Evolutionary conservation across 2,113 vertebrate species (phyloP), one percentile per base, ranked within the genome.

Genomic region (Oceanites oceanicus): DNA sequence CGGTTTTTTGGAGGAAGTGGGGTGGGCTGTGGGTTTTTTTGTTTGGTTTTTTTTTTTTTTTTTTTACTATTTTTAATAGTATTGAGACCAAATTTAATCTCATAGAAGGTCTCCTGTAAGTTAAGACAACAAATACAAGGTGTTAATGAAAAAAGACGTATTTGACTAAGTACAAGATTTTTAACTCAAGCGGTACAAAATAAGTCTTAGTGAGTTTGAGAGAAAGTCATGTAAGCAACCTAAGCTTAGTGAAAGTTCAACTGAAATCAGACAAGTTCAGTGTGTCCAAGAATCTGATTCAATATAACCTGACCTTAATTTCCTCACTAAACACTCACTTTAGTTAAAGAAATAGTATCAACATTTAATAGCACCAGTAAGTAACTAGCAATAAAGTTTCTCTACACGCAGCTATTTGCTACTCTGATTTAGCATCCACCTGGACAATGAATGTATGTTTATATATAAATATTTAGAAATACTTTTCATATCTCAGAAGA

Each of bases 1-100:
- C 7, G 1, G 1, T 30, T 45, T 58, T n/a, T 15, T n/a, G 0
- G 0, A 73, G 23, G 34, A 88, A 79, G 23, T 29, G n/a, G 12
- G 19, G 5, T 25, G 7, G 16, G 16, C 3, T 2, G 1, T 23
- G 27, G 44, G 79, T 47, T 20, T 10, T 38, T 63, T 73, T 8
- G 38, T 8, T 38, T 38, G 38, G 38, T 38, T 38, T 38, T 44
- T 79, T 47, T 20, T 10, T 10, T 63, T 73, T 8, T 0, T 6
- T 29, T 79, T 93, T 85, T 38, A 52, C 23, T 59, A 36, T 65
- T 80, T 88, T 80, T 66, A 42, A 44, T 38, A 72, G 10, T 19
- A 80, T 9, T 3, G 3, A 74, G 21, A 75, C 23, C 38, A 67
- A 71, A 44, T 80, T 83, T 66, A 36, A 66, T 38, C 26, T 88